These are phyloP conservation scores for Chrysochloris asiatica DNA, from an alignment of 2,113 vertebrate genomes.

Conservation along the genomic window DNA sequence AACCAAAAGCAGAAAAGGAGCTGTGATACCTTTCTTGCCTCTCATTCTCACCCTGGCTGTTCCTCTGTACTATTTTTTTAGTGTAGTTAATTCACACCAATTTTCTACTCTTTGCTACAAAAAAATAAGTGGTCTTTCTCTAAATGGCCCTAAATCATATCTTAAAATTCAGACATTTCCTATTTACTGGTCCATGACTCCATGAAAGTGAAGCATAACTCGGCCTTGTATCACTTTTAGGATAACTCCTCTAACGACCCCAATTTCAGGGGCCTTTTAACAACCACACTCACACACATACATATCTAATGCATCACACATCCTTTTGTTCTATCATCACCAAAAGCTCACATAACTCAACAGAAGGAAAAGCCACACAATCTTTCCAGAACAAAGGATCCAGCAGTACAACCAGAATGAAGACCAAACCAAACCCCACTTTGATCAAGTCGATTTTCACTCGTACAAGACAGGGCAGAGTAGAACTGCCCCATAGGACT, in stretches of 20 bases:
- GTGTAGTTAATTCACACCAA: neutral
- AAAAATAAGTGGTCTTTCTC: neutral
- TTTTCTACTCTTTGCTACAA: neutral
- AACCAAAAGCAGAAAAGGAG: neutral
- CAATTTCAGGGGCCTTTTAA: neutral
- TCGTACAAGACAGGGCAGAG: too few species aligned
- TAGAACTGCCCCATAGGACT: too few species aligned
- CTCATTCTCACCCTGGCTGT: neutral
- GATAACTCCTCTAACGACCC: neutral
- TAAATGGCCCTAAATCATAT: neutral
- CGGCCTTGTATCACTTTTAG: neutral
- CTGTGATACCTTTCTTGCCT: too few species aligned
- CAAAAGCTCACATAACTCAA: neutral
- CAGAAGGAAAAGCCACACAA: accelerated
- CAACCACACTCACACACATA: neutral
- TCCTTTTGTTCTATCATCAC: neutral
- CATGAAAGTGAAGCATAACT: neutral
- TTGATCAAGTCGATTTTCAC: too few species aligned
- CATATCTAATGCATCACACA: accelerated
- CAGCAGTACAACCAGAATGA: too few species aligned
- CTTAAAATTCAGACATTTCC: neutral
- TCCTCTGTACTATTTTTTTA: neutral
- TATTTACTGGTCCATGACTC: neutral
- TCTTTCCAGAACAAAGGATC: neutral
- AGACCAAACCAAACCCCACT: too few species aligned